Conservation (phyloP, 1,140 invertebrate genomes). For the Zeugodacus cucurbitae region DNA sequence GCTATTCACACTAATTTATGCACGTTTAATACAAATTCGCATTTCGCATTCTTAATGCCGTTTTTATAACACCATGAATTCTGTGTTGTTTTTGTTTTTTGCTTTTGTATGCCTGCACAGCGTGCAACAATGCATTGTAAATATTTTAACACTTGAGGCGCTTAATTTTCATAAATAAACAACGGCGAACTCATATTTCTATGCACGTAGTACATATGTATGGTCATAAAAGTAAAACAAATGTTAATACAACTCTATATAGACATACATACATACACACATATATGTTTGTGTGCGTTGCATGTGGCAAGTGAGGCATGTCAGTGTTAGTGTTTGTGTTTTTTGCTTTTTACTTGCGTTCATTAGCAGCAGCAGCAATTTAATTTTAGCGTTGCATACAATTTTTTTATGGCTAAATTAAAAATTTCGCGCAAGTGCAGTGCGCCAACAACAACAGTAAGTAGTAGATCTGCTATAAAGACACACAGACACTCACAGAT, state of each 20-base stretch:
- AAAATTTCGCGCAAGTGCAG: slow-evolving; percentile 19
- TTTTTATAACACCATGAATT: neutral
- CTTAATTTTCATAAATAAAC: slow-evolving; percentile 32
- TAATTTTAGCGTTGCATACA: slow-evolving; percentile 33
- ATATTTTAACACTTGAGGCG: slow-evolving; percentile 18
- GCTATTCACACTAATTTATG: neutral
- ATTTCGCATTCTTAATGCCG: neutral
- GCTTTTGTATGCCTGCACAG: neutral
- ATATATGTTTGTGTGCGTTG: neutral
- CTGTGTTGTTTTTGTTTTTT: neutral
- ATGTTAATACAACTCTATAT: neutral
- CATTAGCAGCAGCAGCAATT: slow-evolving; percentile 29
- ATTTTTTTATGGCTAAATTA: slow-evolving; percentile 35
- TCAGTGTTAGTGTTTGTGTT: neutral
- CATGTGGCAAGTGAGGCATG: neutral
- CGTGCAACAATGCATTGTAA: neutral
- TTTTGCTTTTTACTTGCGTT: neutral
- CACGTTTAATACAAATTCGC: neutral
- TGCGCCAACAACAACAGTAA: neutral
- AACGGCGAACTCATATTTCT: neutral
- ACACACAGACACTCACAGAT: neutral
- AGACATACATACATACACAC: neutral
- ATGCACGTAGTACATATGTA: too few relatives aligned
- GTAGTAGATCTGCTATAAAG: neutral
- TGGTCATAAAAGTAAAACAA: neutral